phyloP scores from a whole-genome alignment of 2,888 invertebrate genomes.

The Sepiola atlantica region DNA sequence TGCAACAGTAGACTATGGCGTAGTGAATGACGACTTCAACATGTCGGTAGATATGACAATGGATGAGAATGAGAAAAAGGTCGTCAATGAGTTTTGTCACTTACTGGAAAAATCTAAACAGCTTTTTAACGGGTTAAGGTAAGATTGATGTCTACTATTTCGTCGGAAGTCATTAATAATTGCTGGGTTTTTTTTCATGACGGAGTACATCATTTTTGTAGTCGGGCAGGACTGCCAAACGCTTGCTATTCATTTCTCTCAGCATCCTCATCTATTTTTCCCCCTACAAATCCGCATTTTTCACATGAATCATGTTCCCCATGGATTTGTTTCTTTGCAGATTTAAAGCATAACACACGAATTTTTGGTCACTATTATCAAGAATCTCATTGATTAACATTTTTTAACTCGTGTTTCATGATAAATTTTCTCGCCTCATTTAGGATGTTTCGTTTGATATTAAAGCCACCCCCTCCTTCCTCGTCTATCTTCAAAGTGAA shows the following conservation, averaged over 20 bases:
- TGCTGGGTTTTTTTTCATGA: background rate
- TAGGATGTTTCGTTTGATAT: background rate
- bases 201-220: background rate
- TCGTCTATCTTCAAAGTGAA: background rate
- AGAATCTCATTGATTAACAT: background rate
- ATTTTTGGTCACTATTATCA: background rate
- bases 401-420: background rate
- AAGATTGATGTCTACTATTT: constrained; percentile 59
- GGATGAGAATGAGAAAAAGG: constrained; percentile 75
- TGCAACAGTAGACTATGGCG: constrained; percentile 45
- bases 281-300: background rate
- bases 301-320: background rate
- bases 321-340: background rate
- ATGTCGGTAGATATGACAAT: constrained; percentile 58
- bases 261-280: background rate
- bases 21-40: constrained; percentile 48
- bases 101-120: constrained; percentile 97
- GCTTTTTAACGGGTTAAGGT: constrained; percentile 95
- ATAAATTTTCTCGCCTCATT: background rate
- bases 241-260: background rate
- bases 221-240: background rate
- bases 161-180: background rate
- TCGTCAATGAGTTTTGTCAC: constrained; percentile 96
- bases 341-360: no score
- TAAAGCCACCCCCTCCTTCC: background rate